Base-by-base conservation (phyloP, 1,140 invertebrate genomes). In the Ooceraea biroi region DNA sequence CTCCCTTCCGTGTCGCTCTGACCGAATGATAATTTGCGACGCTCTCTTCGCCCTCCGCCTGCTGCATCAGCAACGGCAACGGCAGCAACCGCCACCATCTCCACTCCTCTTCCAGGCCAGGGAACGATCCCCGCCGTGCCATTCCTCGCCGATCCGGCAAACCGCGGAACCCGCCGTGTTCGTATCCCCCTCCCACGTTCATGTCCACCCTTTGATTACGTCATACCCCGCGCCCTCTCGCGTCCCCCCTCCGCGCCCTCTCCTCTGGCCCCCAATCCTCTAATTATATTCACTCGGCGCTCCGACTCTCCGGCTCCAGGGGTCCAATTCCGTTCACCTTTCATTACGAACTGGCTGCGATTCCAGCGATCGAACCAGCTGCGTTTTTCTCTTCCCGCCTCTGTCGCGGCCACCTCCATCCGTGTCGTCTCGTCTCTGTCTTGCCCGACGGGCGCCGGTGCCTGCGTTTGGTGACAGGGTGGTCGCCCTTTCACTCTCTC, bases 281-380 rank as follows among this genome's bases (percentile, higher is more conserved):
- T 94, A 94, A 94, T 94, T 94, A 94, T 93, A 93, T 94, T 93
- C 93, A 93, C 92, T 94, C 92, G 87, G 90, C 89, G 92, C 91
- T 91, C 91, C 90, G 85, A 87, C 91, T 91, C 91, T 90, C 89
- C 91, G 89, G 90, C 89, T 93, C 91, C 92, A 90, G 93, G 90
- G 91, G 92, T 94, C 93, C 93, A 94, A 94, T 94, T 94, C 92
- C 91, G 92, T 93, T 93, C 93, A 94, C 93, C 94, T 94, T 94
- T 94, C 93, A 94, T 94, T 94, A 94, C 92, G 91, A 91, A 87
- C 92, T 90, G 85, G 86, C 92, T 92, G 93, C 93, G 93, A 93
- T 93, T 94, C 92, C 90, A 92, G 84, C 92, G 91, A 94, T 94
- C 93, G 93, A 93, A 93, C 90, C 89, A 89, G 89, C 91, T 89